A percentile compares a stretch with the other conserved stretches of the same genome.
Conservation (phyloP, 2,888 invertebrate species). For the Agrotis segetum region DNA sequence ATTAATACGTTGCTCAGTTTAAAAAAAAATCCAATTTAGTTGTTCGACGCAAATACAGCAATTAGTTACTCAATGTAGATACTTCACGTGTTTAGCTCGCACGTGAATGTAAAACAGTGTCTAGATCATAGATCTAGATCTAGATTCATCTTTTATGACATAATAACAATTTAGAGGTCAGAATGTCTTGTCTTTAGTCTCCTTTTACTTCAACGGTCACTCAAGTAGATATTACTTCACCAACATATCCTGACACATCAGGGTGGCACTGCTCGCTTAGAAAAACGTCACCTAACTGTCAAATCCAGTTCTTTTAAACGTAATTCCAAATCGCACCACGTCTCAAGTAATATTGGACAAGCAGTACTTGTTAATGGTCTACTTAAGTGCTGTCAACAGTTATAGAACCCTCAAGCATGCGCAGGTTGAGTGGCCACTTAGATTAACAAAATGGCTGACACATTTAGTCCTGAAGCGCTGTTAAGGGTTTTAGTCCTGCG, state of each 20-base stretch:
- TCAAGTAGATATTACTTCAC: not conserved
- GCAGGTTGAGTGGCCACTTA: slow-evolving; percentile 24
- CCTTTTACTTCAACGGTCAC: slow-evolving; percentile 3
- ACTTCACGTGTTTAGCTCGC: slow-evolving; percentile 39
- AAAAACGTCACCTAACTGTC: not conserved
- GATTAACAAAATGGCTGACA: slow-evolving; percentile 19
- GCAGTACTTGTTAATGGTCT: slow-evolving; percentile 8
- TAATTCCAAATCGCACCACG: not conserved
- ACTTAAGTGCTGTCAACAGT: slow-evolving; percentile 22
- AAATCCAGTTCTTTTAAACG: not conserved
- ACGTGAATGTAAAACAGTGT: slow-evolving; percentile 23
- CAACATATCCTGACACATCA: not conserved
- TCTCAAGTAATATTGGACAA: not conserved
- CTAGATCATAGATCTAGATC: too few relatives aligned
- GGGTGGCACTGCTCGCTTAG: not conserved
- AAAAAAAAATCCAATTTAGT: slow-evolving; percentile 28
- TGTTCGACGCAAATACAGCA: slow-evolving; percentile 24
- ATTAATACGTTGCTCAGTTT: slow-evolving; percentile 37
- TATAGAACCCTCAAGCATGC: slow-evolving; percentile 5
- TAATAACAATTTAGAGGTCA: slow-evolving; percentile 38
- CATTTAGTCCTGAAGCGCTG: slow-evolving; percentile 7
- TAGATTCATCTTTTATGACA: slow-evolving; percentile 39
- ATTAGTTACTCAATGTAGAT: slow-evolving; percentile 39
- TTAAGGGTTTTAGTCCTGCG: slow-evolving; percentile 18
- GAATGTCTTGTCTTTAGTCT: slow-evolving; percentile 3